phyloP scores from a whole-genome alignment of 2,888 invertebrate species.

The Eupithecia exiguata region DNA sequence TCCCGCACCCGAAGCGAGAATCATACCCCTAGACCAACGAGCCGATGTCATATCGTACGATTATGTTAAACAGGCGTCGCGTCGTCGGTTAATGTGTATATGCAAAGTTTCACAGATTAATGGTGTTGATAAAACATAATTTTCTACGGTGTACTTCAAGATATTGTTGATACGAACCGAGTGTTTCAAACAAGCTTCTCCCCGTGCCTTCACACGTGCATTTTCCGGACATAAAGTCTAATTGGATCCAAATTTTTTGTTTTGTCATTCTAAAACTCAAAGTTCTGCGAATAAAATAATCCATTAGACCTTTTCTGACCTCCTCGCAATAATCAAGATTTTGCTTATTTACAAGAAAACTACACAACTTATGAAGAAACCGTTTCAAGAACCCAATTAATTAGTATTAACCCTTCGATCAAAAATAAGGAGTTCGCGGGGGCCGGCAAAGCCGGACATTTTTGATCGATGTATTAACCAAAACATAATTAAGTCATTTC shows the following conservation, averaged over 20 bases:
- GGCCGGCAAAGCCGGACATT: no score
- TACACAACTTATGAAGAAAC: no score
- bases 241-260: background rate
- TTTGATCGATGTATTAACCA: no score
- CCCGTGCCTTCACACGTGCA: background rate
- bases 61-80: background rate
- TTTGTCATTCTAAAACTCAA: background rate
- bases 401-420: no score
- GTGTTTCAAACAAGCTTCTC: background rate
- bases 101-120: background rate
- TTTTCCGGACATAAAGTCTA: background rate
- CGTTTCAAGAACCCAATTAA: no score
- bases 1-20: conserved; percentile 85
- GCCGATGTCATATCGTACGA: conserved; percentile 51
- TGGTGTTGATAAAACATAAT: background rate
- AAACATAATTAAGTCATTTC: no score
- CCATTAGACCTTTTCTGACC: no score
- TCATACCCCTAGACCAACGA: conserved; percentile 85
- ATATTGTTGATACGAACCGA: background rate
- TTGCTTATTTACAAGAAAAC: no score
- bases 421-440: no score
- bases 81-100: background rate
- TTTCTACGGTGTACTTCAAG: background rate
- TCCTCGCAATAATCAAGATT: no score
- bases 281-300: no score